These are phyloP conservation scores for Philereme transversata DNA, from an alignment of 2,888 invertebrate species.

Conservation along the genomic window DNA sequence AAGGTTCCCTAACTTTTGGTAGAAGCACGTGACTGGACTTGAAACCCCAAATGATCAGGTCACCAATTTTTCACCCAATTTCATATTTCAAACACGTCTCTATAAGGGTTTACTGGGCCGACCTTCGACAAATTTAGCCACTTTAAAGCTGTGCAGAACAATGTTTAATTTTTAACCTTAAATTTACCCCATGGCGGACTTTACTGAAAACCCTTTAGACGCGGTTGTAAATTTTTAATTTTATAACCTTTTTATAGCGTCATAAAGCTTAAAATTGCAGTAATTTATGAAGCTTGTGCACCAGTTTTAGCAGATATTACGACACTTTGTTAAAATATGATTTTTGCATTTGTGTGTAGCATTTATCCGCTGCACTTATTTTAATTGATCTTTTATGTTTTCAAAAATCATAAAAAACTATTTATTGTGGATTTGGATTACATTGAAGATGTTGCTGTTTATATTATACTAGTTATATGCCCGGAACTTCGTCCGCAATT, in stretches of 20 bases:
- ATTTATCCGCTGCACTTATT: too few species aligned
- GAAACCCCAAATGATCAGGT: conserved; percentile 12
- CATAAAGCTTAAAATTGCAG: conserved; percentile 12
- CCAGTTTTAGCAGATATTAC: too few species aligned
- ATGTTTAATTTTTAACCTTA: conserved; percentile 36
- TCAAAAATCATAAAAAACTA: too few species aligned
- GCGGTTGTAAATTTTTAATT: conserved; percentile 6
- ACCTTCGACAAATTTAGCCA: conserved; percentile 28
- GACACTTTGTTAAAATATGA: too few species aligned
- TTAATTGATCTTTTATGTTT: too few species aligned
- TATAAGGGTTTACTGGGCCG: conserved; percentile 22
- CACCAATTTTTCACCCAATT: conserved; percentile 39
- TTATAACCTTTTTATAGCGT: conserved; percentile 5
- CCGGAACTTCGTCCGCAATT: too few species aligned
- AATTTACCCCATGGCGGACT: conserved; percentile 16
- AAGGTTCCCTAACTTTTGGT: conserved; percentile 21
- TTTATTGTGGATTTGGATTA: too few species aligned
- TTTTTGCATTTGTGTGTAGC: too few species aligned
- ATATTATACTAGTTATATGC: too few species aligned
- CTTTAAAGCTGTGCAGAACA: conserved; percentile 24
- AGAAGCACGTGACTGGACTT: conserved; percentile 26
- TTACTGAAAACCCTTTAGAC: conserved; percentile 9
- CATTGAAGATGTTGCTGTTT: too few species aligned
- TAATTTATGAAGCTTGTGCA: background rate
- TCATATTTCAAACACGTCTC: conserved; percentile 38